Percentiles rank a stretch among this genome's conserved stretches.
phyloP scores from a whole-genome alignment of 2,888 invertebrate species.

The Ferdinandea cuprea region DNA sequence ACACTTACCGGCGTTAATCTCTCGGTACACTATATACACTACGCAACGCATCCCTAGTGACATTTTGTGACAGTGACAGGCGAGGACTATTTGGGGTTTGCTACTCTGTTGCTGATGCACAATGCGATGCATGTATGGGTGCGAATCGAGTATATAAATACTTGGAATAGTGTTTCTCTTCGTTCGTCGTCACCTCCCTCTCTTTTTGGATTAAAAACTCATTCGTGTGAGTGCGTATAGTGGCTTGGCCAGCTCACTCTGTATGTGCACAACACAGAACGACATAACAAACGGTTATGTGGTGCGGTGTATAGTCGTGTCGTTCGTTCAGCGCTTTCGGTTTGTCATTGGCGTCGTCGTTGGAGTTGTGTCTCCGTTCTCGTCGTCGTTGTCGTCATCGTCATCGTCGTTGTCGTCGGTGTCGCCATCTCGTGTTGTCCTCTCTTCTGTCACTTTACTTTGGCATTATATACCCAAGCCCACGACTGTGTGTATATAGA shows the following conservation, averaged over 20 bases:
- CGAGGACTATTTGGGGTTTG: conserved; percentile 42
- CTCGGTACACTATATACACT: no score
- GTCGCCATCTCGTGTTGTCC: conserved; percentile 73
- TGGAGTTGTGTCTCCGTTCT: conserved; percentile 56
- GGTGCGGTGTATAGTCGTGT: conserved; percentile 72
- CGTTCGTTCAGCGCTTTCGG: conserved; percentile 71
- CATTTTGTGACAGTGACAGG: conserved; percentile 65
- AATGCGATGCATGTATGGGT: conserved; percentile 13
- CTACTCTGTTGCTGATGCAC: conserved; percentile 25
- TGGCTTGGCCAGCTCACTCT: conserved; percentile 27
- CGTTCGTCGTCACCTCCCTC: conserved; percentile 70
- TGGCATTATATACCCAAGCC: conserved; percentile 67
- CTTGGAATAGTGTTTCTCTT: conserved; percentile 54
- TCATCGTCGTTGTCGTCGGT: conserved; percentile 53
- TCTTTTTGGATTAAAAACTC: conserved; percentile 50
- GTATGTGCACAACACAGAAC: conserved; percentile 40
- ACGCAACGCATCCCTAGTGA: conserved; percentile 72
- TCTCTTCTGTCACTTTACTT: conserved; percentile 61
- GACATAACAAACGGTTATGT: conserved; percentile 41
- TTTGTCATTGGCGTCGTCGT: conserved; percentile 73
- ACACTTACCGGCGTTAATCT: conserved; percentile 1
- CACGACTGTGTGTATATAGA: conserved; percentile 62
- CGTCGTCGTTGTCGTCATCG: conserved; percentile 49
- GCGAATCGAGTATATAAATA: conserved; percentile 45
- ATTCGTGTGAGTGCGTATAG: conserved; percentile 66